phyloP scores from a whole-genome alignment of 2,888 invertebrate species.

The Dyspetes luteomarginatus region DNA sequence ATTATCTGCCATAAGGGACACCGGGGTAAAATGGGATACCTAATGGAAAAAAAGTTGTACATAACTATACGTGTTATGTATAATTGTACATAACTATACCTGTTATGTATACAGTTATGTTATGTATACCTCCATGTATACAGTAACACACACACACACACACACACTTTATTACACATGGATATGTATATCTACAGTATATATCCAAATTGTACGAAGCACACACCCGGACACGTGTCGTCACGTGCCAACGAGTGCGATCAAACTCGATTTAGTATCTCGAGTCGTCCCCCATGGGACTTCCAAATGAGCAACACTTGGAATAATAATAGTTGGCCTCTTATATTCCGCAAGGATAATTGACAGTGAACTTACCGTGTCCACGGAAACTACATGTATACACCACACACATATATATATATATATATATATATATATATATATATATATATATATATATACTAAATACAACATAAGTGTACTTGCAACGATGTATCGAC shows the following conservation, averaged over 20 bases:
- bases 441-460: neutral
- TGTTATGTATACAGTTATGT: no score
- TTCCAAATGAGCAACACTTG: conserved; percentile 80
- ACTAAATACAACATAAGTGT: conserved; percentile 7
- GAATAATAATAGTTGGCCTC: conserved; percentile 75
- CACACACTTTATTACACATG: neutral
- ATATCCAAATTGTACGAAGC: conserved; percentile 58
- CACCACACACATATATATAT: no score
- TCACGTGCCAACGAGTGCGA: conserved; percentile 80
- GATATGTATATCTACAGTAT: neutral
- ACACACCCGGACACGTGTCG: conserved; percentile 77
- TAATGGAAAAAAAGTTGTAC: no score
- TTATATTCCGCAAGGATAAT: conserved; percentile 53
- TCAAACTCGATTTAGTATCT: conserved; percentile 76
- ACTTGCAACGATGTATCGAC: conserved; percentile 37
- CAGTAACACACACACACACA: neutral
- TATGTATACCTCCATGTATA: neutral
- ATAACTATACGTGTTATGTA: no score
- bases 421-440: no score
- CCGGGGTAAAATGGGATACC: no score
- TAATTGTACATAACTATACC: no score
- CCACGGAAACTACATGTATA: conserved; percentile 19
- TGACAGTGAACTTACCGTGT: conserved; percentile 43
- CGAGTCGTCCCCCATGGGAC: conserved; percentile 71
- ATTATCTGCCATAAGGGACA: neutral